Evolutionary conservation across 1,140 invertebrate species (phyloP).

Genomic region (Ectropis grisescens): DNA sequence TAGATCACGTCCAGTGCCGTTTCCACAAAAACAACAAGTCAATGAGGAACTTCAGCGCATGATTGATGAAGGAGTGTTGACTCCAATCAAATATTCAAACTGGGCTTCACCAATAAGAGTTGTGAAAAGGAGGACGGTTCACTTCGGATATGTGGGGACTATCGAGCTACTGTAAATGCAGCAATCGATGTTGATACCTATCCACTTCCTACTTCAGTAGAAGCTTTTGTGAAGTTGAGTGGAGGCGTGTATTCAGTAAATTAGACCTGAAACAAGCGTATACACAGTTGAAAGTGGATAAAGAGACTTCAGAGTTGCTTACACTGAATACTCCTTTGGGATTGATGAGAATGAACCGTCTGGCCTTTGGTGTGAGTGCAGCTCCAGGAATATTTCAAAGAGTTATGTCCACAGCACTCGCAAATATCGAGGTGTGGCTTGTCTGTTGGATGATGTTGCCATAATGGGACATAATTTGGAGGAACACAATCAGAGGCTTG

Average conservation of each 20-base stretch:
- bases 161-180: conserved; percentile 15
- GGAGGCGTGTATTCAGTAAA: conserved; percentile 14
- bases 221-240: conserved; percentile 11
- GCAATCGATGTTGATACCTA: conserved; percentile 10
- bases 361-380: conserved; percentile 58
- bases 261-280: conserved; percentile 22
- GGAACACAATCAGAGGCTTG: conserved; percentile 17
- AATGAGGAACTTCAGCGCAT: conserved; percentile 11
- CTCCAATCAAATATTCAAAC: conserved; percentile 14
- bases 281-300: conserved; percentile 35
- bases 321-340: conserved; percentile 46
- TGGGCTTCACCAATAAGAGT: conserved; percentile 18
- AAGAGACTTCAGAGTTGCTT: conserved; percentile 19
- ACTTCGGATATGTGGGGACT: conserved; percentile 16
- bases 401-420: conserved; percentile 25
- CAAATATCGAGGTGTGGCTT: conserved; percentile 20
- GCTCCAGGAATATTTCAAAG: conserved; percentile 50
- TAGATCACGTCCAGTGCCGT: conserved; percentile 12
- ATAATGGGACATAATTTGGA: conserved; percentile 14
- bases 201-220: conserved; percentile 11
- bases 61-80: conserved; percentile 7
- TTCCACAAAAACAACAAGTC: conserved; percentile 11
- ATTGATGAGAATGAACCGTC: conserved; percentile 48
- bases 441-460: conserved; percentile 32
- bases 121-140: conserved; percentile 16